phyloP scores from a whole-genome alignment of 1,140 invertebrate species.

The Bemisia tabaci region DNA sequence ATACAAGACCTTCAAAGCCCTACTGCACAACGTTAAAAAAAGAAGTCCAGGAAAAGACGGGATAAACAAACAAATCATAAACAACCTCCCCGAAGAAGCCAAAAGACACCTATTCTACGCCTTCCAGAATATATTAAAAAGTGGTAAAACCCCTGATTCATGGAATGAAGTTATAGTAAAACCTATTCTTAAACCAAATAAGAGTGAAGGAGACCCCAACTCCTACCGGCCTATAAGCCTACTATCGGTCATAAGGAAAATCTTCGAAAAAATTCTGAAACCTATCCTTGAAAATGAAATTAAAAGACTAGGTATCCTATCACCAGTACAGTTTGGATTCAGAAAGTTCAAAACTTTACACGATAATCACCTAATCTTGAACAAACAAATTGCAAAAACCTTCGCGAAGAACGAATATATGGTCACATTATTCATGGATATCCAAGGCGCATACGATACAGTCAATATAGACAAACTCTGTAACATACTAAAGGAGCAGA shows the following conservation, averaged over 20 bases:
- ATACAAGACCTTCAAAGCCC: background rate
- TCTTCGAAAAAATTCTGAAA: background rate
- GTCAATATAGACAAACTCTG: background rate
- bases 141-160: background rate
- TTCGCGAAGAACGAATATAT: background rate
- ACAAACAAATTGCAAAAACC: background rate
- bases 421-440: background rate
- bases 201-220: background rate
- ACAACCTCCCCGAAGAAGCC: background rate
- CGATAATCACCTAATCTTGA: background rate
- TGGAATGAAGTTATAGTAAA: background rate
- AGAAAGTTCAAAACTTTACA: background rate
- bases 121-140: background rate
- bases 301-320: background rate
- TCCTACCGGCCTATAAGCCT: background rate
- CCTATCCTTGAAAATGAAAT: background rate
- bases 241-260: background rate
- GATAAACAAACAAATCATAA: background rate
- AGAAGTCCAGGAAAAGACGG: background rate
- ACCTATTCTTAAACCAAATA: background rate
- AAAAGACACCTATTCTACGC: background rate
- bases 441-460: background rate
- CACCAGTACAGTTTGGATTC: background rate
- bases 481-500: background rate
- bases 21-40: background rate